Conservation (phyloP, 2,113 vertebrate species). For the Halichoeres trimaculatus region DNA sequence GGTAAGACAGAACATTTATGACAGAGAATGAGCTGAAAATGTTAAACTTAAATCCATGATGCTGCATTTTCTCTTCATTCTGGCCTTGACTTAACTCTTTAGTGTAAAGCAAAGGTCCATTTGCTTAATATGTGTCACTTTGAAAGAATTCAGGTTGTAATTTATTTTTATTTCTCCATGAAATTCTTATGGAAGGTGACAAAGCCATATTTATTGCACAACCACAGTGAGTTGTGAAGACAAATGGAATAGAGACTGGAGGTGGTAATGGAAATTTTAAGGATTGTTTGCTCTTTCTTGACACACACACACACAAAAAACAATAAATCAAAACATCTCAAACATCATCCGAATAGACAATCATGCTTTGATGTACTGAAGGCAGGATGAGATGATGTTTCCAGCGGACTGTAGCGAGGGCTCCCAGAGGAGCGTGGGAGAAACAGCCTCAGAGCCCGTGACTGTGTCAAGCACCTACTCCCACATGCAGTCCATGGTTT, state of each 20-base stretch:
- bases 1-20: too few relatives aligned
- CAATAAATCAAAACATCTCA: not conserved
- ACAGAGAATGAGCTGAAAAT: too few relatives aligned
- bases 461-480: slow-evolving; percentile 74
- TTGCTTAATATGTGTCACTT: too few relatives aligned
- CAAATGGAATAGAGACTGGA: not conserved
- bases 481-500: slow-evolving; percentile 63
- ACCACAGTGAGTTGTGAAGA: not conserved
- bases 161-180: too few relatives aligned
- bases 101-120: too few relatives aligned
- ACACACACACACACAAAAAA: slow-evolving; percentile 15
- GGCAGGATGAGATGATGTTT: slow-evolving; percentile 62
- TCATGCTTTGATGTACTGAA: slow-evolving; percentile 28
- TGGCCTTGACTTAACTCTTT: too few relatives aligned
- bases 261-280: slow-evolving; percentile 6
- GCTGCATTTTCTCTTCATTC: not conserved
- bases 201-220: not conserved
- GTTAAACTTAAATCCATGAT: too few relatives aligned
- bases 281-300: slow-evolving; percentile 7
- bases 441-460: slow-evolving; percentile 58
- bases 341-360: slow-evolving; percentile 26
- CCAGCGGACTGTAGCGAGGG: slow-evolving; percentile 40
- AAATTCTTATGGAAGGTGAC: not conserved
- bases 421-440: slow-evolving; percentile 75
- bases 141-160: too few relatives aligned